Percentiles rank a stretch among this genome's conserved stretches.
Evolutionary conservation across 2,113 vertebrate species (phyloP).

Genomic region (Empidonax alnorum): DNA sequence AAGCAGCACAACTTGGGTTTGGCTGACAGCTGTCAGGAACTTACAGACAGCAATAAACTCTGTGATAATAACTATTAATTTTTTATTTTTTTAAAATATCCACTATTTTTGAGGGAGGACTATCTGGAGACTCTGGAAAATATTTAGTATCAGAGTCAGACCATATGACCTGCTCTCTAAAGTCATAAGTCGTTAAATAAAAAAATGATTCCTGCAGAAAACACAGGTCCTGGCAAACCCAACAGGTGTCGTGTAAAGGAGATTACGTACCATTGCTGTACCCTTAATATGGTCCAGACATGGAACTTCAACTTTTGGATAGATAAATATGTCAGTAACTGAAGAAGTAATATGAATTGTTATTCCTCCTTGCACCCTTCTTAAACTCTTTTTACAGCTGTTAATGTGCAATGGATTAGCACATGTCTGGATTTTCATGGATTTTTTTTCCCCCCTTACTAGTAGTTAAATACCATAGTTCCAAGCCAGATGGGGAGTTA

Average conservation of each 20-base stretch:
- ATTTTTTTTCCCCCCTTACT: background rate
- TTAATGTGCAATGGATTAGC: background rate
- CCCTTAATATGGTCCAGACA: background rate
- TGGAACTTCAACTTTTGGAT: background rate
- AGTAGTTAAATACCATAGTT: background rate
- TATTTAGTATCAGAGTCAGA: background rate
- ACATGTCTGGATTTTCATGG: background rate
- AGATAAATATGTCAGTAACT: background rate
- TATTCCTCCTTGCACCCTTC: background rate
- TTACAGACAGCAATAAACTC: background rate
- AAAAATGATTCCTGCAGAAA: background rate
- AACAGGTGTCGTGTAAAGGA: background rate
- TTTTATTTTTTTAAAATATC: background rate
- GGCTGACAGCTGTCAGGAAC: background rate
- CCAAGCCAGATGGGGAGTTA: background rate
- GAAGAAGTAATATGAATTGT: background rate
- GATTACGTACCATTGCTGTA: background rate
- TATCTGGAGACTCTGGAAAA: background rate
- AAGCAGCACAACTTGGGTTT: background rate
- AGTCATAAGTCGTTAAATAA: background rate
- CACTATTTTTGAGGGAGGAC: background rate
- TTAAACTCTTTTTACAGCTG: background rate
- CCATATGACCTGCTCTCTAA: background rate
- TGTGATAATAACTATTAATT: background rate
- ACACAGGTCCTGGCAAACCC: background rate